A percentile compares a stretch with the other conserved stretches of the same genome.
phyloP scores from a whole-genome alignment of 2,113 vertebrate genomes.

The Periophthalmus modestus region DNA sequence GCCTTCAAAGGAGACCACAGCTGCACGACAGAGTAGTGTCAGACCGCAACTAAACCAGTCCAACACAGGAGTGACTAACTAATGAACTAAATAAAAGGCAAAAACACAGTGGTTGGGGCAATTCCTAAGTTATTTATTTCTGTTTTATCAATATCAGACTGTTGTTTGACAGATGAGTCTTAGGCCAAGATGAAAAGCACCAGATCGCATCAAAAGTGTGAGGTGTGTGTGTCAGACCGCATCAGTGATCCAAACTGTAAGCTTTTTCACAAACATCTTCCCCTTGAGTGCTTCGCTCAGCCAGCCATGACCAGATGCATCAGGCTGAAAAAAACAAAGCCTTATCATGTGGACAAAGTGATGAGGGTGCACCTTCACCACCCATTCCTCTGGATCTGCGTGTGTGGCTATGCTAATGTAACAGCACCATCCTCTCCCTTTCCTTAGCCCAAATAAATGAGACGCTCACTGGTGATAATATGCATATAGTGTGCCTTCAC shows the following conservation, averaged over 20 bases:
- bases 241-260: conserved; percentile 24
- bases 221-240: conserved; percentile 2
- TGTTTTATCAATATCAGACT: not conserved
- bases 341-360: conserved; percentile 35
- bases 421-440: conserved; percentile 36
- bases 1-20: too few relatives aligned
- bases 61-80: not conserved
- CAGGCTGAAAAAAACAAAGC: conserved; percentile 35
- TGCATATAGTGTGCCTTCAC: conserved; percentile 49
- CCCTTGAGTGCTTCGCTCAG: conserved; percentile 18
- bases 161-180: not conserved
- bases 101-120: not conserved
- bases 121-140: not conserved
- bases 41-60: too few relatives aligned
- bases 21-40: too few relatives aligned
- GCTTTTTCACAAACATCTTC: conserved; percentile 43
- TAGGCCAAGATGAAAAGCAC: not conserved
- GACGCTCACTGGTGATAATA: conserved; percentile 64
- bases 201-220: not conserved
- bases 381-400: conserved; percentile 28
- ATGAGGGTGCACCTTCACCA: conserved; percentile 34
- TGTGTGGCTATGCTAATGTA: conserved; percentile 41
- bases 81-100: not conserved
- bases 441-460: conserved; percentile 64
- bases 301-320: conserved; percentile 33